These are phyloP conservation scores for Charina bottae DNA, from an alignment of 2,113 vertebrate genomes.

Conservation along the genomic window DNA sequence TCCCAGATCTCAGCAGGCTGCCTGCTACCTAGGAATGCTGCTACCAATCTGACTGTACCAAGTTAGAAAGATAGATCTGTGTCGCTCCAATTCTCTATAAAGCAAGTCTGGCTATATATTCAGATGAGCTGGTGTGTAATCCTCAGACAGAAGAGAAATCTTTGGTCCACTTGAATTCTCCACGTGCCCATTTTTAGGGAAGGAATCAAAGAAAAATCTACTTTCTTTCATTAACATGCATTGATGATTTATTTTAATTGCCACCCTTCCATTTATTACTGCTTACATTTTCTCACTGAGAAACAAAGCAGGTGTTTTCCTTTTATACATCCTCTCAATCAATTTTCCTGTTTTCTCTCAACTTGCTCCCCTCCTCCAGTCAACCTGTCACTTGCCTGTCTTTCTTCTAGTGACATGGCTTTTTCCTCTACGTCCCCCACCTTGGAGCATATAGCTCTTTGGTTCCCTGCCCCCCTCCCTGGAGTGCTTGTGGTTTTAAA, in stretches of 20 bases:
- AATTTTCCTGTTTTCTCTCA: not conserved
- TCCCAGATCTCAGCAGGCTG: not conserved
- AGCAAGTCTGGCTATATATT: not conserved
- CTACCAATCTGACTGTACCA: not conserved
- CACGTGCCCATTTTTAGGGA: fast-evolving
- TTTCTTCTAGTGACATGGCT: not conserved
- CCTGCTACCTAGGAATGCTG: not conserved
- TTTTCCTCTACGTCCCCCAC: not conserved
- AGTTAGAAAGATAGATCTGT: not conserved
- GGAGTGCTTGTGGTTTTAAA: constrained; percentile 74
- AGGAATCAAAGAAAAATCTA: fast-evolving
- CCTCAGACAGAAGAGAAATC: not conserved
- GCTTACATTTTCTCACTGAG: not conserved
- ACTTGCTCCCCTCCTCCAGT: fast-evolving
- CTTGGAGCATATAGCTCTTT: not conserved
- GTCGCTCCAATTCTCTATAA: not conserved
- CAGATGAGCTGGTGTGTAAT: not conserved
- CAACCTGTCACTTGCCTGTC: not conserved
- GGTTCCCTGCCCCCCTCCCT: constrained; percentile 34
- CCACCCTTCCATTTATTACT: not conserved
- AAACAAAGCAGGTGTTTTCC: not conserved
- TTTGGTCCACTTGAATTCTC: not conserved
- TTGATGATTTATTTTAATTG: not conserved
- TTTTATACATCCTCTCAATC: not conserved
- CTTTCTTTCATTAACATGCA: not conserved